Evolutionary conservation across 2,797 vertebrate genomes (phyloP).

Genomic region (Acrossocheilus fasciatus): DNA sequence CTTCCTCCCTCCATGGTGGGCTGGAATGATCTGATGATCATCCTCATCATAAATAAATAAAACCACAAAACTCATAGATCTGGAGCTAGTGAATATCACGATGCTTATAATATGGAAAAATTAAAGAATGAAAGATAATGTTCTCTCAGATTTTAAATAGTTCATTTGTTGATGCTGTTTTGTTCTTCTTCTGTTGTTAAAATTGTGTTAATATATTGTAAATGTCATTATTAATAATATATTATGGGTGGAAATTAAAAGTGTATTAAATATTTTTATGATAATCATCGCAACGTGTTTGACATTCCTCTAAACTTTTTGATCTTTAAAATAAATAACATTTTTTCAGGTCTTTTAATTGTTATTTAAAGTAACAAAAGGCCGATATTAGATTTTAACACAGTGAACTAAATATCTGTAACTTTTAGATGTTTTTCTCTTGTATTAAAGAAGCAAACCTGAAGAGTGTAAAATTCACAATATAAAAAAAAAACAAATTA

Average conservation of each 20-base stretch:
- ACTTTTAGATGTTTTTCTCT: neutral
- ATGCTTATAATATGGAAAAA: neutral
- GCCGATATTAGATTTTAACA: neutral
- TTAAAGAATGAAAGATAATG: neutral
- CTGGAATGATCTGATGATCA: constrained; percentile 6
- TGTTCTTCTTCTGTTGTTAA: neutral
- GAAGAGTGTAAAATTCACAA: neutral
- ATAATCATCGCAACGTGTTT: neutral
- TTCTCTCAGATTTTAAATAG: neutral
- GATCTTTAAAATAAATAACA: neutral
- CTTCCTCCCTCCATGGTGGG: constrained; percentile 7
- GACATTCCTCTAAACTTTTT: neutral
- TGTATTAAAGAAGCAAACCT: neutral
- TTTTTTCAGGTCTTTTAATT: neutral
- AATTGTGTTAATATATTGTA: neutral
- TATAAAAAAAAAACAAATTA: neutral
- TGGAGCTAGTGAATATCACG: neutral
- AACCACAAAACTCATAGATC: neutral
- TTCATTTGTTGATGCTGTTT: neutral
- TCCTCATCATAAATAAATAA: neutral
- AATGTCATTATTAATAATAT: neutral
- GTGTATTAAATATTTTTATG: neutral
- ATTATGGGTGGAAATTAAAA: neutral
- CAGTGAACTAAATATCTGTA: neutral
- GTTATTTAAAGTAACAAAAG: neutral